Evolutionary conservation across 2,113 vertebrate species (phyloP), one percentile per base, ranked within the genome.

Genomic region (Oreochromis tanganicae): DNA sequence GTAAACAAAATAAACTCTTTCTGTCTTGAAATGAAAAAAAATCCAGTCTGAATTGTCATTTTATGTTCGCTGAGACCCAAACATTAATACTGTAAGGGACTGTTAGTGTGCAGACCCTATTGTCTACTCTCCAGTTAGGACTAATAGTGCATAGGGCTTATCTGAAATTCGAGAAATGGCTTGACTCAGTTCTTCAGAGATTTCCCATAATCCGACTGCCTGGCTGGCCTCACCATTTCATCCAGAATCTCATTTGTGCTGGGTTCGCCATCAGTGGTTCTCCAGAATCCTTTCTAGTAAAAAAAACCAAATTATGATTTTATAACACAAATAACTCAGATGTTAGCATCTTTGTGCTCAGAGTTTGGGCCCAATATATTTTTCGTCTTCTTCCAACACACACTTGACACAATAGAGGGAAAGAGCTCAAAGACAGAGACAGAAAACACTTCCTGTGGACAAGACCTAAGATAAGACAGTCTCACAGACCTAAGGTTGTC

Each of bases 51-150:
- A 32, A 34, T 34, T 34, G 8, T 17, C 57, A 2, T 32, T 61
- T 32, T 2, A 61, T 61, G 57, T 5, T 61, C 0, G 0, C 57
- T 32, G 14, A 61, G 29, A 61, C 3, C 57, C 14, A 17, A 61
- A 61, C 5, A 61, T 6, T 1, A 61, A 8, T 32, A 61, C 57
- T 61, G 57, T 4, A 17, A 32, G 57, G 8, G 10, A 34, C 3
- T 61, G 14, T 61, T 29, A 61, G 57, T 61, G 27, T 32, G 27
- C 27, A 61, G 8, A 61, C 57, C 8, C 57, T 32, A 61, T 61
- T 61, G 27, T 17, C 27, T 61, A 32, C 57, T 61, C 17, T 5
- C 2, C 14, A 32, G 27, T 32, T 61, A 61, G 57, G 27, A 61
- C 8, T 61, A 61, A 6, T 61, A 61, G 57, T 61, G 3, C 27